These are phyloP conservation scores for Nannospalax galili DNA, from an alignment of 2,113 vertebrate species.

Conservation along the genomic window DNA sequence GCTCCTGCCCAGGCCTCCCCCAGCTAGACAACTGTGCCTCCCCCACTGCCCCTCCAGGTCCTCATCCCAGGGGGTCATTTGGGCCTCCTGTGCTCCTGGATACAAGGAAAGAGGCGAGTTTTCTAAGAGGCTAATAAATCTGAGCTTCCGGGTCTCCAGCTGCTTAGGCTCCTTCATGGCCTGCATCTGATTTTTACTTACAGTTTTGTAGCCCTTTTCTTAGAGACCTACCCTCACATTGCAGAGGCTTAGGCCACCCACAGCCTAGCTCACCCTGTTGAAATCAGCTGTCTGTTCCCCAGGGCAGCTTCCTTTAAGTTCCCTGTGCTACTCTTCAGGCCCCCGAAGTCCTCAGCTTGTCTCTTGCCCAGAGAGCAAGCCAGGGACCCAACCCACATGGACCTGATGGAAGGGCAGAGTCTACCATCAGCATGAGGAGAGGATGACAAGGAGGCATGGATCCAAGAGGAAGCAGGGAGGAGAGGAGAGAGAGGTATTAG, in stretches of 20 bases:
- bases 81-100: background rate
- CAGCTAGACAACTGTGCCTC: background rate
- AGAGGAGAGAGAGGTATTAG: background rate
- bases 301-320: background rate
- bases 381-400: background rate
- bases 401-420: background rate
- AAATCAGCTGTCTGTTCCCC: background rate
- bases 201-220: conserved; percentile 41
- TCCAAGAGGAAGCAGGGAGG: no score
- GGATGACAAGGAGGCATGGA: no score
- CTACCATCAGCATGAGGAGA: background rate
- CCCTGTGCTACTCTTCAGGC: background rate
- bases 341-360: background rate
- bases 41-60: no score
- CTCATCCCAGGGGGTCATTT: background rate
- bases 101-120: rapidly evolving
- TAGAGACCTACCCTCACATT: background rate
- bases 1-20: background rate
- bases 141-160: background rate
- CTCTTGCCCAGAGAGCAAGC: background rate
- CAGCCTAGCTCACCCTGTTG: background rate
- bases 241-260: background rate
- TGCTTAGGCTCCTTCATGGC: background rate
- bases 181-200: background rate
- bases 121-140: background rate